phyloP scores from a whole-genome alignment of 2,888 invertebrate genomes.

The Odontocerum albicorne region DNA sequence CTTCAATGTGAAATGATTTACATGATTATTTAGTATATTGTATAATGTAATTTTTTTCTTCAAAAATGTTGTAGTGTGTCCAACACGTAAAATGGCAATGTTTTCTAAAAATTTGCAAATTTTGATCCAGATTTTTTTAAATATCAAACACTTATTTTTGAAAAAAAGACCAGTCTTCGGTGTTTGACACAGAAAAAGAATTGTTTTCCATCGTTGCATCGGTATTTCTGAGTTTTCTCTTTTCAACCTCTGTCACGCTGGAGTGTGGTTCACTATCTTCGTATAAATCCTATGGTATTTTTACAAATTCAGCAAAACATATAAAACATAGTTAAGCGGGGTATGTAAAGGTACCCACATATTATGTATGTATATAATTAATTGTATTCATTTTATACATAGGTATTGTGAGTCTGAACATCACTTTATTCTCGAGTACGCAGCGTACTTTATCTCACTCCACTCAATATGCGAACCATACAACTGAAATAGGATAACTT shows the following conservation, averaged over 20 bases:
- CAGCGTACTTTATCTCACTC: not conserved
- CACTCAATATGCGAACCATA: not conserved
- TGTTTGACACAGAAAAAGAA: too few species aligned
- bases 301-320: conserved; percentile 22
- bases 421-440: not conserved
- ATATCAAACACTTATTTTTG: too few species aligned
- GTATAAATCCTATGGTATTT: conserved; percentile 16
- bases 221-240: too few species aligned
- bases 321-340: conserved; percentile 21
- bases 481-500: not conserved
- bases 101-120: too few species aligned
- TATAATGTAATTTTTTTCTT: too few species aligned
- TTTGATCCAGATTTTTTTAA: too few species aligned
- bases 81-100: too few species aligned
- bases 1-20: too few species aligned
- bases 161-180: too few species aligned
- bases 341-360: conserved; percentile 31
- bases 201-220: too few species aligned
- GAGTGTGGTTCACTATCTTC: conserved; percentile 3
- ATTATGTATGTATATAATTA: conserved; percentile 3
- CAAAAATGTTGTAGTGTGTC: too few species aligned
- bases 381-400: conserved; percentile 1
- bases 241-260: not conserved
- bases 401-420: not conserved
- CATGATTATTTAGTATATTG: too few species aligned